Conservation (phyloP, 1,140 invertebrate genomes). For the Tribolium castaneum region DNA sequence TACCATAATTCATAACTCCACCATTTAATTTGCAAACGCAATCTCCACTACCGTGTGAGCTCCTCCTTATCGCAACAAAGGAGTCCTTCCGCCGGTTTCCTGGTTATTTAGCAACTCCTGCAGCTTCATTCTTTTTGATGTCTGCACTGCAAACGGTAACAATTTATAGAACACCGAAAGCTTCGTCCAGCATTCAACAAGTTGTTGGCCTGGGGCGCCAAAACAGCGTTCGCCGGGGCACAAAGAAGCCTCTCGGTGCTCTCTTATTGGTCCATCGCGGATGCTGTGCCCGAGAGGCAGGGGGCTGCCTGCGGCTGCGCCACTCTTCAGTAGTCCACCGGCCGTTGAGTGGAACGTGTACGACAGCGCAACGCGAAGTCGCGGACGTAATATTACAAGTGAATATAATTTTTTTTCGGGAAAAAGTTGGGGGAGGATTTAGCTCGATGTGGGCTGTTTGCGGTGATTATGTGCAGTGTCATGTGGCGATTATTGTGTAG, state of each 20-base stretch:
- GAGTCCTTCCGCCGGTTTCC: background rate
- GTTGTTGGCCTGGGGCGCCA: slow-evolving; percentile 54
- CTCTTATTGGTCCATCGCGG: slow-evolving; percentile 58
- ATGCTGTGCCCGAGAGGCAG: slow-evolving; percentile 56
- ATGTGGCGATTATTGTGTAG: slow-evolving; percentile 66
- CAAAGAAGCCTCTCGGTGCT: slow-evolving; percentile 49
- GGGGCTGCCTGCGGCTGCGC: slow-evolving; percentile 59
- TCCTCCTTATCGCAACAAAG: background rate
- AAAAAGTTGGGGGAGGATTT: background rate
- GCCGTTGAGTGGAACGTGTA: slow-evolving; percentile 50
- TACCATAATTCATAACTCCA: background rate
- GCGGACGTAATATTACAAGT: slow-evolving; percentile 4
- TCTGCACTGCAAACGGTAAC: background rate
- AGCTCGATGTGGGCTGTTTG: slow-evolving; percentile 52
- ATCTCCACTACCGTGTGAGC: background rate
- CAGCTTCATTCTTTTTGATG: background rate
- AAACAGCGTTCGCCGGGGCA: slow-evolving; percentile 47
- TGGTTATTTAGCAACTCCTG: background rate
- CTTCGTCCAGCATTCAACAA: slow-evolving; percentile 44
- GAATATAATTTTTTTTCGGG: background rate
- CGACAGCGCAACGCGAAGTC: background rate
- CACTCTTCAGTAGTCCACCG: slow-evolving; percentile 58
- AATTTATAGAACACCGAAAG: slow-evolving; percentile 5
- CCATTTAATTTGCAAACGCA: background rate
- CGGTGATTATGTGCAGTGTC: slow-evolving; percentile 65